A percentile compares a stretch with the other conserved stretches of the same genome.
These are phyloP conservation scores for Cantharis nigra DNA, from an alignment of 2,888 invertebrate genomes.

Conservation along the genomic window DNA sequence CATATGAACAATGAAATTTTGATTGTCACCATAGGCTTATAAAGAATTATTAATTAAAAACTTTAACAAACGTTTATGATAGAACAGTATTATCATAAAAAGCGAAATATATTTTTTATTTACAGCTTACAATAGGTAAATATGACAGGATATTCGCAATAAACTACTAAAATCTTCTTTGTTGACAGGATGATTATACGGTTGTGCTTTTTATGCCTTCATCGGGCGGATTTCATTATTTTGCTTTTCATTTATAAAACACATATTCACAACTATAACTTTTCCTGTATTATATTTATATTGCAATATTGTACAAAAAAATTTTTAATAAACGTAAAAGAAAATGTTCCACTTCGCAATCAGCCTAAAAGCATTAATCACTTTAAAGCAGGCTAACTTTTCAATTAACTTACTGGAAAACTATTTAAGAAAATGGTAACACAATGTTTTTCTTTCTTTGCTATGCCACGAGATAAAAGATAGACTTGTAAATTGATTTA, in stretches of 20 bases:
- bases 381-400: background rate
- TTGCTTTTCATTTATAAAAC: conserved; percentile 18
- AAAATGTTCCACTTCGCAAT: background rate
- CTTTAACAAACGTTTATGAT: background rate
- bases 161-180: conserved; percentile 24
- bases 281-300: background rate
- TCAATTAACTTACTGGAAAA: background rate
- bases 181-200: conserved; percentile 25
- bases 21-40: background rate
- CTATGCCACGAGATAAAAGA: background rate
- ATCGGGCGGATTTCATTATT: conserved; percentile 18
- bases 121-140: background rate
- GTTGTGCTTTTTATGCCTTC: conserved; percentile 22
- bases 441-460: background rate
- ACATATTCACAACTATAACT: background rate
- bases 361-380: background rate
- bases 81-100: background rate
- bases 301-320: background rate
- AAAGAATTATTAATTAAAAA: background rate
- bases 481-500: background rate
- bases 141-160: conserved; percentile 15
- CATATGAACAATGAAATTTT: background rate
- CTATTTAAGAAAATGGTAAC: background rate
- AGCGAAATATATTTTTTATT: background rate
- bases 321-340: background rate